Evolutionary conservation across 2,797 vertebrate species (phyloP).

Genomic region (Esox masquinongy): DNA sequence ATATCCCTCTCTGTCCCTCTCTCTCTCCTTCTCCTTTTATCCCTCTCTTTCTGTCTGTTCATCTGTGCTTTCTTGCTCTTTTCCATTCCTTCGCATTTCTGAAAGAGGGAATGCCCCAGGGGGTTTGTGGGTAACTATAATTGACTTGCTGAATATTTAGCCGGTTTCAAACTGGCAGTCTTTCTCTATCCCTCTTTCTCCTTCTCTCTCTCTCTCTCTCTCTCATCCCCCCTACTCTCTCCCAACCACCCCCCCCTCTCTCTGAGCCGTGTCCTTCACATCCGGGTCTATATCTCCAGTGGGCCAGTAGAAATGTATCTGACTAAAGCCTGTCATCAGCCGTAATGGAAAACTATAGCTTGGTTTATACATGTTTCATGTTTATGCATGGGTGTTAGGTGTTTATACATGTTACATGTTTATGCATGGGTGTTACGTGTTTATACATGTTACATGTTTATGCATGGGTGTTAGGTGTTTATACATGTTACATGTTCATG

Average conservation of each 20-base stretch:
- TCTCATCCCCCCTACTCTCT: not conserved
- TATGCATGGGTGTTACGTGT: too few species aligned
- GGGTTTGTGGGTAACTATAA: constrained; percentile 22
- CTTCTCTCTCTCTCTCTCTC: not conserved
- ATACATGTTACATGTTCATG: too few species aligned
- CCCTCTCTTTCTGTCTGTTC: not conserved
- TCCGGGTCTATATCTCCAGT: not conserved
- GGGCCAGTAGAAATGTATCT: not conserved
- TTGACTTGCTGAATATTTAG: constrained; percentile 53
- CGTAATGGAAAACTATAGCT: not conserved
- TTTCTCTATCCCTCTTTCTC: not conserved
- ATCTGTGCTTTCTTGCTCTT: not conserved
- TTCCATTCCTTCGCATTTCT: not conserved
- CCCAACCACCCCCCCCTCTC: not conserved
- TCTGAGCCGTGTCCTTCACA: not conserved
- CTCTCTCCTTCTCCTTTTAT: not conserved
- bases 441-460: too few species aligned
- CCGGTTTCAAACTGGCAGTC: constrained; percentile 45
- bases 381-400: too few species aligned
- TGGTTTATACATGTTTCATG: not conserved
- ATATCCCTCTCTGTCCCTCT: too few species aligned
- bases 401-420: too few species aligned
- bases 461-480: too few species aligned
- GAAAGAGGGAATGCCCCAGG: not conserved
- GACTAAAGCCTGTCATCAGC: not conserved